Evolutionary conservation across 2,113 vertebrate genomes (phyloP), one percentile per base, ranked within the genome.

Genomic region (Microcebus ravelobensis): DNA sequence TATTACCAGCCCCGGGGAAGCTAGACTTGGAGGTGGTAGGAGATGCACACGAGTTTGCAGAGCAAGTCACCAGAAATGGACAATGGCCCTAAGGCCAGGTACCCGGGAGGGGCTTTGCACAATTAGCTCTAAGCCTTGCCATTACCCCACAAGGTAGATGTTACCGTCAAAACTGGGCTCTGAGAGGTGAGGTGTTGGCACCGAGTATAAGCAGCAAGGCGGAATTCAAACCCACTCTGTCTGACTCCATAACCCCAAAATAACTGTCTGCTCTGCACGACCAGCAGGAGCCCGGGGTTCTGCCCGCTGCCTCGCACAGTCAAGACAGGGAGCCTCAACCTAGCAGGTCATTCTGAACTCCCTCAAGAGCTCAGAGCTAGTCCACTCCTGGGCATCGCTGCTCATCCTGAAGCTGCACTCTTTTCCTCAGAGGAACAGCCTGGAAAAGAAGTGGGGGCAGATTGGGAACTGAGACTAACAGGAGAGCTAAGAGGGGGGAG

Each of bases 11-110:
- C 21, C 7, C 36, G 42, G 81, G n/a, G 3, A 42, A 65, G 63
- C 1, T 1, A 87, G 50, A 42, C 71, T 48, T 55, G 80, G 68
- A 55, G 73, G 76, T 5, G 65, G 48, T 0, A 34, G 42, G 45
- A 65, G 71, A 48, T 0, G 6, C 2, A 2, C 6, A 12, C 36
- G 34, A 6, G 18, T 20, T 71, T 17, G 17, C 50, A 12, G 0
- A 25, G 63, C 39, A 42, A 61, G 70, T 25, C 34, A 2, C 52
- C 4, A 20, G 42, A 42, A 63, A 42, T 12, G 18, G 27, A 2
- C 21, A 1, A 57, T 29, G 36, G n/a, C 12, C 13, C 34, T 20
- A 39, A 61, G 3, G 12, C 36, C 3, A 0, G 3, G 21, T 31
- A 17, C n/a, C 1, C 0, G 48, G 31, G 25, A 90, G 17, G 55